Evolutionary conservation across 1,140 invertebrate species (phyloP), one percentile per base, ranked within the genome.

Genomic region (Apocrypta bakeri): DNA sequence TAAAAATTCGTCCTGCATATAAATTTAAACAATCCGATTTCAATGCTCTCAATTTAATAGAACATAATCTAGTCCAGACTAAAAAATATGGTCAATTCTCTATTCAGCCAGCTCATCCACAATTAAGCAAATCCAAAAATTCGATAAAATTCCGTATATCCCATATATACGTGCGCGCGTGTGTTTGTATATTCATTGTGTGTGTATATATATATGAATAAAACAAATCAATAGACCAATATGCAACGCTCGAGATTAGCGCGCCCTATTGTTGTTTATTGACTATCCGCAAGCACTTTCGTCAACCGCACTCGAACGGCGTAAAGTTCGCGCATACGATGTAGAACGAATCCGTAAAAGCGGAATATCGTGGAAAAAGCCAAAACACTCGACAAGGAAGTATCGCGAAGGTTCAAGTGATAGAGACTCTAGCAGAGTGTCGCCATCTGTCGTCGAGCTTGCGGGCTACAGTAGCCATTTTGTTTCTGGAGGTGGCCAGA

Each of bases 401-500:
- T 12, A 66, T 9, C 4, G n/a, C 31, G 14, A 14, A 0, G 29
- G 8, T 29, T 14, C 42, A 24, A 1, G 17, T 12, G n/a, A n/a
- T 21, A 1, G 68, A 14, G 11, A 27, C 21, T 72, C 48, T 27
- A 63, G 11, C 7, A 27, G 2, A 2, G 82, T 92, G 87, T 86
- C 88, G 88, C 90, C 91, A 92, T 92, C 91, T 92, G 83, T 88
- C 85, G 86, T 83, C 48, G 69, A 84, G 68, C 84, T 79, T 73
- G 61, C 76, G 85, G 87, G 86, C 61, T 79, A 71, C 40, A 87
- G 90, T 91, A 92, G 91, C 91, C 91, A 92, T 92, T 91, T 91
- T 91, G 91, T 92, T 92, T 91, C 90, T 91, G 89, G 90, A 91
- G 90, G 90, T 91, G 90, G 90, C 90, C 90, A 91, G 91, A 92